phyloP scores from a whole-genome alignment of 2,888 invertebrate genomes.

The Drosophila stalkeri region DNA sequence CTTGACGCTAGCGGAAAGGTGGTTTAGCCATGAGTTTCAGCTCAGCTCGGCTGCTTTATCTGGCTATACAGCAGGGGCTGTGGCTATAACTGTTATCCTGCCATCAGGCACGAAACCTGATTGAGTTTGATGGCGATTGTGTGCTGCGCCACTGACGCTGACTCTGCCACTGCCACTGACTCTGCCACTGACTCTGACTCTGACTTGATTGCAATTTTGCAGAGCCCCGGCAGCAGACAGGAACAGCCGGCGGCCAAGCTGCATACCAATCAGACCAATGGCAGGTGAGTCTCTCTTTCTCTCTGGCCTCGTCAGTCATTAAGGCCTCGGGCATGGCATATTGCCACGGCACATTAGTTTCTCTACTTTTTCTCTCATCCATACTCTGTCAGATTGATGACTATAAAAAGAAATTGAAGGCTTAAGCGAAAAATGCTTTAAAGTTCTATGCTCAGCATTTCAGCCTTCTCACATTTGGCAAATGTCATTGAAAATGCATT shows the following conservation, averaged over 20 bases:
- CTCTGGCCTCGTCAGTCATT: conserved; percentile 35
- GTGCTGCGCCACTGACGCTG: conserved; percentile 39
- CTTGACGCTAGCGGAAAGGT: conserved; percentile 38
- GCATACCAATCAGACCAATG: conserved; percentile 71
- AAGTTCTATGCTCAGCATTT: conserved; percentile 35
- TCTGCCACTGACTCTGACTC: conserved; percentile 48
- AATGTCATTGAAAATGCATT: conserved; percentile 51
- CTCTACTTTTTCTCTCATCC: conserved; percentile 1
- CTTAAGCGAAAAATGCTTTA: conserved; percentile 39
- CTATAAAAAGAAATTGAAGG: not conserved
- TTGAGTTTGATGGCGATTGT: conserved; percentile 81
- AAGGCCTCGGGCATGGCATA: conserved; percentile 30
- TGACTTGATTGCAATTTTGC: conserved; percentile 75
- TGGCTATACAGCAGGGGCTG: conserved; percentile 16
- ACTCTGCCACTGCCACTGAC: conserved; percentile 24
- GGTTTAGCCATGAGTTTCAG: conserved; percentile 32
- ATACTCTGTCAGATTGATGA: conserved; percentile 61
- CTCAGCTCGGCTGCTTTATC: conserved; percentile 41
- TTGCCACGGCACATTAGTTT: conserved; percentile 61
- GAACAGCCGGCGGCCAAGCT: conserved; percentile 43
- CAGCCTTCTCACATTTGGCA: conserved; percentile 4
- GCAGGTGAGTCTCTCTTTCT: conserved; percentile 37
- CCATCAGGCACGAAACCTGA: conserved; percentile 73
- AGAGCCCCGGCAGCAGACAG: conserved; percentile 29
- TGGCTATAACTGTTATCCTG: conserved; percentile 45